Percentiles rank a stretch among this genome's conserved stretches.
Evolutionary conservation across 2,113 vertebrate genomes (phyloP).

Genomic region (Rousettus leschenaultii): DNA sequence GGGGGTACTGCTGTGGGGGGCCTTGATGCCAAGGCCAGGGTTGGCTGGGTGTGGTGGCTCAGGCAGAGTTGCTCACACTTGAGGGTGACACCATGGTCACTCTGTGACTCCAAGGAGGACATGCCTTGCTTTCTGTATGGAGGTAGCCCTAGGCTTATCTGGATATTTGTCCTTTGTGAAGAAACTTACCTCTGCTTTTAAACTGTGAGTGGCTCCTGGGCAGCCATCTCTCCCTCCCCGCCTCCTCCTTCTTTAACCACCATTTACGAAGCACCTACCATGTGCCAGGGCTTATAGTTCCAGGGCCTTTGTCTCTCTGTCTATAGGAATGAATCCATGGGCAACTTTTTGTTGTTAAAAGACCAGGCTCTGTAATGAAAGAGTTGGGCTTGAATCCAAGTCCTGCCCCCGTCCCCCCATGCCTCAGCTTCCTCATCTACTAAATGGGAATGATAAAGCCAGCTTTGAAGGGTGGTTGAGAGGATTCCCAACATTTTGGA

Average conservation of each 20-base stretch:
- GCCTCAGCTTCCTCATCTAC: not conserved
- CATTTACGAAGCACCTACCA: not conserved
- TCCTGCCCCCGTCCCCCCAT: accelerated
- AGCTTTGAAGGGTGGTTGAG: not conserved
- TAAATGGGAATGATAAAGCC: not conserved
- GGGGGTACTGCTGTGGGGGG: not conserved
- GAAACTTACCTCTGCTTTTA: not conserved
- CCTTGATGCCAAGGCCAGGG: not conserved
- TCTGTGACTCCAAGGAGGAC: not conserved
- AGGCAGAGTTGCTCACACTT: accelerated
- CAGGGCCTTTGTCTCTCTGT: not conserved
- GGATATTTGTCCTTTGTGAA: accelerated
- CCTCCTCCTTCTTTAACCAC: not conserved
- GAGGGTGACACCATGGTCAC: not conserved
- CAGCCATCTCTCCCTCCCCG: too few relatives aligned
- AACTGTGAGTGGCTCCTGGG: accelerated
- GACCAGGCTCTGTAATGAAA: not conserved
- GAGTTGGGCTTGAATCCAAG: not conserved
- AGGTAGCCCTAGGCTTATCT: not conserved
- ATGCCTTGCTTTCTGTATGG: accelerated
- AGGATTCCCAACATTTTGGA: too few relatives aligned
- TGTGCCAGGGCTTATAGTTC: not conserved
- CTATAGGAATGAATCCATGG: not conserved
- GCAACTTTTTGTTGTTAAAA: not conserved
- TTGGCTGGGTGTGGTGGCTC: not conserved